Evolutionary conservation across 92 coral and sea anemone species (phyloP).

Genomic region (Umimayanthus kanabou): DNA sequence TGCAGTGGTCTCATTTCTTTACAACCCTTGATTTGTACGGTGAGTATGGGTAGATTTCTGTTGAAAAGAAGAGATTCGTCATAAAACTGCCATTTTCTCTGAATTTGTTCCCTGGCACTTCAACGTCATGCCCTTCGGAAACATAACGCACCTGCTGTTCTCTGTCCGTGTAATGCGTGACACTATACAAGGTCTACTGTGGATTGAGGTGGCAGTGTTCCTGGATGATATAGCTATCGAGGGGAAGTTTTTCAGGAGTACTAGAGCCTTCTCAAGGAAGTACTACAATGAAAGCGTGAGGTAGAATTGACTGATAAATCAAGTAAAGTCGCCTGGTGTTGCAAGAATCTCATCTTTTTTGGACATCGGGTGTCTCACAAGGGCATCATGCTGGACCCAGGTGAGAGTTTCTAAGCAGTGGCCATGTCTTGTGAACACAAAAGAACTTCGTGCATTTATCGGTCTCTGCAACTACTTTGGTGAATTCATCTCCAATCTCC

Average conservation of each 20-base stretch:
- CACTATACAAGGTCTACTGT: slow-evolving; percentile 11
- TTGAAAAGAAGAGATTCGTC: slow-evolving; percentile 25
- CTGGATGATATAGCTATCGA: no score
- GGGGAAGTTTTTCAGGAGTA: no score
- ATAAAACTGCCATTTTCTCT: slow-evolving; percentile 53
- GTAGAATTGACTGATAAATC: no score
- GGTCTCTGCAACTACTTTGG: slow-evolving; percentile 52
- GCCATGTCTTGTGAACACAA: no score
- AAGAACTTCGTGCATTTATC: no score
- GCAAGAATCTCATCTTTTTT: no score
- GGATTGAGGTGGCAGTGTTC: neutral
- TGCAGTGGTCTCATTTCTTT: slow-evolving; percentile 40
- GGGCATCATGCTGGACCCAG: no score
- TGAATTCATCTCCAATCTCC: slow-evolving; percentile 56
- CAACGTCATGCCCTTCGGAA: slow-evolving; percentile 52
- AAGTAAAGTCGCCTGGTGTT: no score
- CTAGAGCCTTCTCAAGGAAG: no score
- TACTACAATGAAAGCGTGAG: no score
- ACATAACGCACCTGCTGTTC: slow-evolving; percentile 53
- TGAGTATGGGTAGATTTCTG: slow-evolving; percentile 48
- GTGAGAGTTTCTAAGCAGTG: no score
- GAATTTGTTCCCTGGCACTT: slow-evolving; percentile 57
- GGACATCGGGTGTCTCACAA: no score
- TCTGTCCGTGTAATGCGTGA: slow-evolving; percentile 59
- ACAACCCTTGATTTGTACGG: slow-evolving; percentile 56